Base-by-base conservation (phyloP, 2,888 invertebrate species). In the Tinea pellionella region DNA sequence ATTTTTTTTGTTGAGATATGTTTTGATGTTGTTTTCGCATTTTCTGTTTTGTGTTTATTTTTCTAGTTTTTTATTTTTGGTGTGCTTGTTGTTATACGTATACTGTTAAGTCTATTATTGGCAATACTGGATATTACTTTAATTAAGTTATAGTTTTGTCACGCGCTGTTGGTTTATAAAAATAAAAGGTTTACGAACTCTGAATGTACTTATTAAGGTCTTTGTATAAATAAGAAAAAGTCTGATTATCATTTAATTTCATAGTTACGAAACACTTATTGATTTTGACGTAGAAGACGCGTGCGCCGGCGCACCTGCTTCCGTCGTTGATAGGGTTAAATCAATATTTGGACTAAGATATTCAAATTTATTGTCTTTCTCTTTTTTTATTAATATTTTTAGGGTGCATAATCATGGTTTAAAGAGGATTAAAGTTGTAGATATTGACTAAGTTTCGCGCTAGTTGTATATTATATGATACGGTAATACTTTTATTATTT, bases 221-320 rank as follows among this genome's bases (percentile, higher is more conserved):
- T 77, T 75, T 78, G 75, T 74, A 77, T 77, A 81, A 80, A 84
- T 80, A 80, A 78, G 74, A 78, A 80, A 79, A 76, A 85, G 83
- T 78, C 63, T 83, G 84, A 86, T 86, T 86, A 86, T 84, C 86
- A 87, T 87, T 87, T 86, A 86, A 86, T 87, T 87, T 87, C 85
- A 85, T 86, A 86, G 85, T 77, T 78, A 74, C 74, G 77, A 73
- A 77, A 78, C 79, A 76, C 75, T 83, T 80, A 85, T 81, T 83
- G 84, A 80, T 77, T 80, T 74, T 68, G 69, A 73, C 68, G 68
- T 70, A 64, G 63, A 65, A 68, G 70, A 74, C 84, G 79, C 84
- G 83, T 82, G 85, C 80, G 69, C 37, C 65, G 57, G n/a, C 61
- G 68, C 87, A 86, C 85, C 86, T 85, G 86, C 87, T 83, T 86